Evolutionary conservation across 2,797 vertebrate genomes (phyloP).

Genomic region (Phalanger gymnotis): DNA sequence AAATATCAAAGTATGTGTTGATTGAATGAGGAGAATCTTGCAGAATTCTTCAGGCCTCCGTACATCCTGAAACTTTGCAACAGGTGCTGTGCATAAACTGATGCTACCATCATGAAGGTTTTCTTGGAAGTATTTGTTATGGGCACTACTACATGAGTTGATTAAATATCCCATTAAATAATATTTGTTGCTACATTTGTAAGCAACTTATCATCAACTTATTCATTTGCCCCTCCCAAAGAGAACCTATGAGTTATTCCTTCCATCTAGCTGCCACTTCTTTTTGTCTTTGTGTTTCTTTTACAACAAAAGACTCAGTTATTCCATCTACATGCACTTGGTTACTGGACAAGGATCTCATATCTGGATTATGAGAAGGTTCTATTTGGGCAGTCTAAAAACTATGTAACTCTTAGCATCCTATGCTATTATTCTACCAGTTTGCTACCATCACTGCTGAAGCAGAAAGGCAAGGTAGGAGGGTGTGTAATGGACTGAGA

Average conservation of each 20-base stretch:
- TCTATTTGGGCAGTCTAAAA: background rate
- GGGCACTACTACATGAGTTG: too few species aligned
- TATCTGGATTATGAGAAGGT: background rate
- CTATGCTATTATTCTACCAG: background rate
- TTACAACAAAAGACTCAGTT: background rate
- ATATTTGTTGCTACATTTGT: background rate
- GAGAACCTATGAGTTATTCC: background rate
- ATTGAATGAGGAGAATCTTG: background rate
- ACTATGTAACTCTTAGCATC: background rate
- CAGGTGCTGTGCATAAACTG: background rate
- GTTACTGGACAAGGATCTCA: background rate
- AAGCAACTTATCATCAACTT: background rate
- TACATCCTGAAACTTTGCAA: background rate
- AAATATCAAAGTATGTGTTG: background rate
- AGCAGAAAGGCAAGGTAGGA: background rate
- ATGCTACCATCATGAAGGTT: too few species aligned
- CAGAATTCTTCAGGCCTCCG: background rate
- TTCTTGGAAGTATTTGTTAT: too few species aligned
- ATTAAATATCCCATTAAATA: too few species aligned
- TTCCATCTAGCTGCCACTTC: background rate
- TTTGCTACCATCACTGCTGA: background rate
- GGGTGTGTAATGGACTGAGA: background rate
- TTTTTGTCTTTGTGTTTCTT: background rate
- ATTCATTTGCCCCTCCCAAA: background rate
- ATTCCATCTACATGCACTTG: background rate